A percentile compares a stretch with the other conserved stretches of the same genome.
Conservation (phyloP, 2,888 invertebrate genomes). For the Cataglyphis rosenhaueri region DNA sequence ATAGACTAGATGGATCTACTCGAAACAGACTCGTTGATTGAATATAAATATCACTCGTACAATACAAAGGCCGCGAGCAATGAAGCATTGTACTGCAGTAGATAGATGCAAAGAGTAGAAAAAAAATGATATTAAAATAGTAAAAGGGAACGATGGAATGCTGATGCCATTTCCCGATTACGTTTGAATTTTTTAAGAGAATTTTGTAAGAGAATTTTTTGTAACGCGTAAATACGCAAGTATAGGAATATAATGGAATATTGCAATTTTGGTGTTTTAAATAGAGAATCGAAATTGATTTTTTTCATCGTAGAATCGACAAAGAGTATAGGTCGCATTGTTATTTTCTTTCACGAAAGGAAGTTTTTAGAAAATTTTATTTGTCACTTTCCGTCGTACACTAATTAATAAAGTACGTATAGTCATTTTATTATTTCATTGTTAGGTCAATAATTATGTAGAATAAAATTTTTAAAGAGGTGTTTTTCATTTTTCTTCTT, state of each 20-base stretch:
- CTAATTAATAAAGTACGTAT: background rate
- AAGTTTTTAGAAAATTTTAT: background rate
- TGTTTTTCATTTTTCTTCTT: background rate
- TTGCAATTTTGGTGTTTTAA: background rate
- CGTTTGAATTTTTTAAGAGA: background rate
- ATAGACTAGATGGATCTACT: slow-evolving; percentile 48
- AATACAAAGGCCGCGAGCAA: slow-evolving; percentile 38
- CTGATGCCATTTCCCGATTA: slow-evolving; percentile 4
- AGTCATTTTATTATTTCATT: background rate
- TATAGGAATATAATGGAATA: background rate
- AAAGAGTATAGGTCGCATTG: background rate
- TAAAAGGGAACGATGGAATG: background rate
- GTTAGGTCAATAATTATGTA: no score
- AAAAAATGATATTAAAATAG: slow-evolving; percentile 22
- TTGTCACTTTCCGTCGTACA: background rate
- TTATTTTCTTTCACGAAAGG: background rate
- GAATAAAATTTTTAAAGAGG: background rate
- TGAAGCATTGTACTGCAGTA: slow-evolving; percentile 24
- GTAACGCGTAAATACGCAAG: background rate
- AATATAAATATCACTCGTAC: slow-evolving; percentile 52
- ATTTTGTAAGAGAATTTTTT: slow-evolving; percentile 4
- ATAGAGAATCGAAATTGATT: background rate
- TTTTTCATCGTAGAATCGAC: background rate
- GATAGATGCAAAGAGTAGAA: slow-evolving; percentile 2
- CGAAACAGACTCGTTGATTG: slow-evolving; percentile 51